Evolutionary conservation across 1,140 invertebrate genomes (phyloP).

Genomic region (Ganaspis sp.): DNA sequence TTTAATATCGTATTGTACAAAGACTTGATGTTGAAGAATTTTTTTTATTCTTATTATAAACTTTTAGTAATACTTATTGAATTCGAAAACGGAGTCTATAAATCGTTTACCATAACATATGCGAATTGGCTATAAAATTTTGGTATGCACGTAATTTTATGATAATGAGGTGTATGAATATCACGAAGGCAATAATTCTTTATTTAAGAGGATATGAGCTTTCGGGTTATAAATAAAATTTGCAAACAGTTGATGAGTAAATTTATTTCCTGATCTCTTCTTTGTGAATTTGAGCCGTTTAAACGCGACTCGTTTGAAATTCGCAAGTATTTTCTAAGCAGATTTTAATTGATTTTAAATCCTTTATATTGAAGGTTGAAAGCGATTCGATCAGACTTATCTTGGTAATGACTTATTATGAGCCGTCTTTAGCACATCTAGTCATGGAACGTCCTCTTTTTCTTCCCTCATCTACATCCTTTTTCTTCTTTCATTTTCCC

Average conservation of each 20-base stretch:
- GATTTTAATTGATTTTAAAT: slow-evolving; percentile 29
- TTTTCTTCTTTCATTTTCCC: background rate
- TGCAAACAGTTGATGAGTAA: too few relatives aligned
- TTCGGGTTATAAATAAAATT: background rate
- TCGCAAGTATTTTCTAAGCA: background rate
- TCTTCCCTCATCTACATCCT: background rate
- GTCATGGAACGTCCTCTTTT: background rate
- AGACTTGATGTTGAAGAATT: too few relatives aligned
- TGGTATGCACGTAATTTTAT: background rate
- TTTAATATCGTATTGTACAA: too few relatives aligned
- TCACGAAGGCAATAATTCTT: background rate
- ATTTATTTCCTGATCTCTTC: too few relatives aligned
- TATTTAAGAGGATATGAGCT: background rate
- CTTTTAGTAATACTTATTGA: too few relatives aligned
- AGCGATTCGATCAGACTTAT: background rate
- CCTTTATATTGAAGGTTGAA: background rate
- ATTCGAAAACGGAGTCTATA: background rate
- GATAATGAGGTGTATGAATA: slow-evolving; percentile 9
- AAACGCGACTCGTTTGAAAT: too few relatives aligned
- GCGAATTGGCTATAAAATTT: background rate
- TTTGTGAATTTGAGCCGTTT: too few relatives aligned
- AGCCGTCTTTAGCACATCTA: background rate
- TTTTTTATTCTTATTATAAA: too few relatives aligned
- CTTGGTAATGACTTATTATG: background rate
- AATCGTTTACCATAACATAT: background rate